These are phyloP conservation scores for Melopsittacus undulatus DNA, from an alignment of 2,797 vertebrate genomes.

Conservation along the genomic window DNA sequence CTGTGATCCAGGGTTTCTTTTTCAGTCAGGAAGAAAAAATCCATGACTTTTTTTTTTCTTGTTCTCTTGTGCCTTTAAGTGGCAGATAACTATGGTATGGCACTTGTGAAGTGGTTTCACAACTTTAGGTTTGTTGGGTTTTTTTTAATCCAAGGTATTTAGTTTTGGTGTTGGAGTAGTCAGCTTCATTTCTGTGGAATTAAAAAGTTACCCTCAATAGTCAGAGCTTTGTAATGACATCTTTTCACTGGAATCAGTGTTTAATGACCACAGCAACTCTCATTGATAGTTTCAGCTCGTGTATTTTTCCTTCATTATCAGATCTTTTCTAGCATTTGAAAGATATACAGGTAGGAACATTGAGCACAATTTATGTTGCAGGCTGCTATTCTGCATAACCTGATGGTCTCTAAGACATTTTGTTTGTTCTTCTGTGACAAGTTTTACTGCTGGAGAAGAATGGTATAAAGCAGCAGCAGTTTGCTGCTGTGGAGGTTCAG, in stretches of 20 bases:
- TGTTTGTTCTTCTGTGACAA: not conserved
- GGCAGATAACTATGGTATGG: not conserved
- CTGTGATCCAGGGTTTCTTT: not conserved
- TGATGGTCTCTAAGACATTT: not conserved
- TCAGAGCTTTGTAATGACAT: not conserved
- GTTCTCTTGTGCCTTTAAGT: not conserved
- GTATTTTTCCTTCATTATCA: not conserved
- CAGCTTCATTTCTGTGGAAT: not conserved
- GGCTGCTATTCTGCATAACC: not conserved
- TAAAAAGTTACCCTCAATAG: not conserved
- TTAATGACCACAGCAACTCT: not conserved
- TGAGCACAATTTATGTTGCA: not conserved
- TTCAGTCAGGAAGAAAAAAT: not conserved
- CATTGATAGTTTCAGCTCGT: accelerated
- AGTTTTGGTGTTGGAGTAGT: not conserved
- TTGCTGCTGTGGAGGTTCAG: not conserved
- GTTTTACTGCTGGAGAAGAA: not conserved
- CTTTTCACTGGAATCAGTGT: not conserved
- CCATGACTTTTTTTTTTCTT: not conserved
- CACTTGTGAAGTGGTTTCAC: not conserved
- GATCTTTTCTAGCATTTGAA: not conserved
- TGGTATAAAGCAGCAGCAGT: not conserved
- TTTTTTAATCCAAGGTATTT: not conserved
- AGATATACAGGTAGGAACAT: not conserved
- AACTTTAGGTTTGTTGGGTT: not conserved